Base-by-base conservation (phyloP, 2,888 invertebrate genomes). In the Mycalesis mineus region DNA sequence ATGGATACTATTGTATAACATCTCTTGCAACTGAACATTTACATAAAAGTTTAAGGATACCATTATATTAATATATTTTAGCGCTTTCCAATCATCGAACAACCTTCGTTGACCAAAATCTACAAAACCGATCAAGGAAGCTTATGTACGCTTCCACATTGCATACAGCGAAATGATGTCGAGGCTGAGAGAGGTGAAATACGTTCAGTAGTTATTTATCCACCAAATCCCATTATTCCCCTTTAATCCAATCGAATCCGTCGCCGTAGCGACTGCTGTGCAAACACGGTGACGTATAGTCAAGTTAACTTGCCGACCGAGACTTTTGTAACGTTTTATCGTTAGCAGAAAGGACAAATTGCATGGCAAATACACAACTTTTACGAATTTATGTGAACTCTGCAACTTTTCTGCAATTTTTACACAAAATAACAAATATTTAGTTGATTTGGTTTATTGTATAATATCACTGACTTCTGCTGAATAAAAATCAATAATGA, bases 251-350 rank as follows among this genome's bases (percentile, higher is more conserved):
- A 82, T 80, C 74, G 76, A 80, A 78, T 66, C 76, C 74, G 87
- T 88, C 77, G 78, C 85, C 85, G 70, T 83, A 76, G 88, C 73
- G 73, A 88, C 84, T 75, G 73, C 81, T 77, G 67, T 69, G 61
- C 72, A 86, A 87, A 88, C 86, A 87, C 54, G 72, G 73, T 82
- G 81, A 82, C 81, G 82, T 75, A 70, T 33, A 57, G 57, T 59
- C 57, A 67, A 63, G 68, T 64, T 62, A 69, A 62, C 60, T 60
- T 62, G 48, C 57, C 78, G 84, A 83, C 78, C 85, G 85, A 31
- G 47, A 47, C n/a, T n/a, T n/a, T n/a, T n/a, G n/a, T n/a, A n/a
- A n/a, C 15, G 31, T 33, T 31, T 9, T 1, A 47, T 29, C 28
- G 28, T 28, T 44, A 14, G 4, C 14, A 45, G 45, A 45, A 14